These are phyloP conservation scores for Chrysaora quinquecirrha DNA, from an alignment of 30 jellyfish, hydroid and myxozoan genomes.

Conservation along the genomic window DNA sequence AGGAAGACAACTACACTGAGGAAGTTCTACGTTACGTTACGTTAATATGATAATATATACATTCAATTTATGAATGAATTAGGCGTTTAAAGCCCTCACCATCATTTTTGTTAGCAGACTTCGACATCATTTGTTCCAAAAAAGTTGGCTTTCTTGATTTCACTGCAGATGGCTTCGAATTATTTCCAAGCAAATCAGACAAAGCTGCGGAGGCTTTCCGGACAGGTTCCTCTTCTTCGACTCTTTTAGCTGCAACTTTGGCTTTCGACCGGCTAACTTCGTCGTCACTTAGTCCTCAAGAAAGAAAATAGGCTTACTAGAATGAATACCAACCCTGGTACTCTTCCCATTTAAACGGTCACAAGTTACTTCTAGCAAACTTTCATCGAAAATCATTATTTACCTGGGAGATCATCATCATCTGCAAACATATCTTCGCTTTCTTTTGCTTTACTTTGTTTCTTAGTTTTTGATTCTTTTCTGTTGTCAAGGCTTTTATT, in stretches of 20 bases:
- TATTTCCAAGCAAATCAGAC: conserved; percentile 76
- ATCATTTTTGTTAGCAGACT: conserved; percentile 9
- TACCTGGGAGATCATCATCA: conserved; percentile 91
- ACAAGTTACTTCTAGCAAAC: too few relatives aligned
- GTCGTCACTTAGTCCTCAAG: conserved; percentile 78
- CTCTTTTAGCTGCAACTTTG: conserved; percentile 3
- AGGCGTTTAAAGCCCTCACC: conserved; percentile 25
- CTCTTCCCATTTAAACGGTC: too few relatives aligned
- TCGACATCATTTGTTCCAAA: conserved; percentile 90
- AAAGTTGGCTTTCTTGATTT: conserved; percentile 74
- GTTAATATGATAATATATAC: too few relatives aligned
- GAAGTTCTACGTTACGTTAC: too few relatives aligned
- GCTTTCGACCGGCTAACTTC: conserved; percentile 33
- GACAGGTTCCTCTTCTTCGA: conserved; percentile 62
- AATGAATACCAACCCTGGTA: too few relatives aligned
- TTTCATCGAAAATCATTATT: too few relatives aligned
- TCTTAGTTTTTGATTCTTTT: not conserved
- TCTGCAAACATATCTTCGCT: conserved; percentile 84
- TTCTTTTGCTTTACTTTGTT: conserved; percentile 22
- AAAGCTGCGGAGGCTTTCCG: conserved; percentile 85
- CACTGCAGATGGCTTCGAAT: conserved; percentile 13
- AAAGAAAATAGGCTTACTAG: too few relatives aligned
- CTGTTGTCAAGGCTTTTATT: not conserved
- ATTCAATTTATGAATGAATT: too few relatives aligned
- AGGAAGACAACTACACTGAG: too few relatives aligned